These are phyloP conservation scores for Mus musculus DNA, from an alignment of 2,113 vertebrate species.

Conservation along the genomic window DNA sequence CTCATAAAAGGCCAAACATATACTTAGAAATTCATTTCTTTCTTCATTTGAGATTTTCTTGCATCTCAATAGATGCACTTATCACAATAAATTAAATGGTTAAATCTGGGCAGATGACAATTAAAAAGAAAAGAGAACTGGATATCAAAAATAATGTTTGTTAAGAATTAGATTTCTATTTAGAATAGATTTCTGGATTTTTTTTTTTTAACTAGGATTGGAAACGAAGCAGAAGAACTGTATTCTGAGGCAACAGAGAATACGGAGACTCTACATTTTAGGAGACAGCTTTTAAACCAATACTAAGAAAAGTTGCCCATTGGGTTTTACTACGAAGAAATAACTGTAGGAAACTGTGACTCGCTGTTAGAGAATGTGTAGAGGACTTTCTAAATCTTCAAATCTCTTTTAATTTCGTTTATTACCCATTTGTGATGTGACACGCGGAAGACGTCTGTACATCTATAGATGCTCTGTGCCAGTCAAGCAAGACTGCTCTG, in stretches of 20 bases:
- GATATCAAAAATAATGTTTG: conserved; percentile 56
- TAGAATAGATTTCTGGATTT: conserved; percentile 63
- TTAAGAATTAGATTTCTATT: conserved; percentile 67
- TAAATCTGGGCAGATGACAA: conserved; percentile 53
- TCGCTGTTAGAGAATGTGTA: conserved; percentile 35
- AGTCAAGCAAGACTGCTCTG: conserved; percentile 61
- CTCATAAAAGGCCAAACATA: conserved; percentile 49
- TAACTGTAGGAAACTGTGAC: conserved; percentile 61
- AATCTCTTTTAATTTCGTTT: conserved; percentile 61
- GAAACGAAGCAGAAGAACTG: conserved; percentile 77
- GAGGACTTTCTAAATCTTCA: conserved; percentile 19
- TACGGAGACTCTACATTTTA: conserved; percentile 66
- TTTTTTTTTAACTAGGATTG: conserved; percentile 31
- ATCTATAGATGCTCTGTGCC: conserved; percentile 65
- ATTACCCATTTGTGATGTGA: conserved; percentile 46
- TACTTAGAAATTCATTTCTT: conserved; percentile 66
- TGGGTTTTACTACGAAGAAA: conserved; percentile 69
- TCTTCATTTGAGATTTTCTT: conserved; percentile 59
- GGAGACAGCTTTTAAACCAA: conserved; percentile 62
- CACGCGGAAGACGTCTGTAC: conserved; percentile 37
- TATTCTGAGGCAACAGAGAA: conserved; percentile 65
- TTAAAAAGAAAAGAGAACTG: conserved; percentile 9
- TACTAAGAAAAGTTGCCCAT: conserved; percentile 40
- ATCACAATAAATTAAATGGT: conserved; percentile 47
- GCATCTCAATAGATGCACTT: conserved; percentile 53